These are phyloP conservation scores for Misgurnus anguillicaudatus DNA, from an alignment of 2,113 vertebrate genomes.

Conservation along the genomic window DNA sequence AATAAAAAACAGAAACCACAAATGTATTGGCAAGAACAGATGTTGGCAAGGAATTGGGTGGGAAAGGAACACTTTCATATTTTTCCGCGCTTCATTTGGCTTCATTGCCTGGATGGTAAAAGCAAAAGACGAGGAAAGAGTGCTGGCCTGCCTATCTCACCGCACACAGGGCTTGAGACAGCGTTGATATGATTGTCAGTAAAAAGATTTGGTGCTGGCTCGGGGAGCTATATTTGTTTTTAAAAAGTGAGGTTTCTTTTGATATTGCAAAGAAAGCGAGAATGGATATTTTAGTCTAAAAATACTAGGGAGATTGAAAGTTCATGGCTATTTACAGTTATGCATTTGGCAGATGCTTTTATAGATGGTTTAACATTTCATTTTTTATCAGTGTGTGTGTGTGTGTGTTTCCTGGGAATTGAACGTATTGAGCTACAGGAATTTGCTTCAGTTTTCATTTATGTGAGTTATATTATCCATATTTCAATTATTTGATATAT, in stretches of 20 bases:
- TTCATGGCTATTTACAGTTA: neutral
- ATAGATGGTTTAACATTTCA: too few relatives aligned
- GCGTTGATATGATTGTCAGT: constrained; percentile 67
- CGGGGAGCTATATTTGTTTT: neutral
- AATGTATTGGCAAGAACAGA: constrained; percentile 71
- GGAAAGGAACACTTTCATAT: constrained; percentile 69
- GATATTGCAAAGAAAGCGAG: neutral
- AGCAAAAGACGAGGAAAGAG: constrained; percentile 22
- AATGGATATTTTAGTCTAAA: neutral
- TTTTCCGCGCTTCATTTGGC: constrained; percentile 66
- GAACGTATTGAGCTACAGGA: too few relatives aligned
- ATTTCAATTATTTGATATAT: neutral
- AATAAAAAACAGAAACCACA: constrained; percentile 47
- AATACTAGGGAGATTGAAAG: neutral
- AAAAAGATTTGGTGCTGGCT: constrained; percentile 65
- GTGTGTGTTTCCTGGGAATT: too few relatives aligned
- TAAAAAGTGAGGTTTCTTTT: constrained; percentile 3
- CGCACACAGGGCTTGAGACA: constrained; percentile 66
- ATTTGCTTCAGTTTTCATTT: neutral
- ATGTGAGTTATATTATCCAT: neutral
- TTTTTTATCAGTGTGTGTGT: too few relatives aligned
- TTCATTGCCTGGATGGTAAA: constrained; percentile 56
- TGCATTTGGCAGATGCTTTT: too few relatives aligned
- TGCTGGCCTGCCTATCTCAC: constrained; percentile 69
- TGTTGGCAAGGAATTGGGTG: constrained; percentile 72